Evolutionary conservation across 2,888 invertebrate genomes (phyloP), one percentile per base, ranked within the genome.

Genomic region (Nomada fucata): DNA sequence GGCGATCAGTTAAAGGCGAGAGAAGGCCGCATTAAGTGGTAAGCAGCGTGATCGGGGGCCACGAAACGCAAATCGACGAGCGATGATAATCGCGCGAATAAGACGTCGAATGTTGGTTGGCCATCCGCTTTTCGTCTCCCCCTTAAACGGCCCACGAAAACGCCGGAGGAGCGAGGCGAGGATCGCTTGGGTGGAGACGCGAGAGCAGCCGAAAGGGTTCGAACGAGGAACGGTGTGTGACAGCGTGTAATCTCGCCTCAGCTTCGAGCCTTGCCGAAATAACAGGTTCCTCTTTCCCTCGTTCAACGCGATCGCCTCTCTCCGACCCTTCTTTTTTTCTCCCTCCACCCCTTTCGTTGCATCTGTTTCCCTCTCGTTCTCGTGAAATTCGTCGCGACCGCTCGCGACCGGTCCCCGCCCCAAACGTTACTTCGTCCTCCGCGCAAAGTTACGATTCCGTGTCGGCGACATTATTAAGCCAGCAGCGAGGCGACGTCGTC

Each of bases 201-300:
- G 76, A 68, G 85, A 79, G 73, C 69, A 71, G 71, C 87, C 86
- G 86, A 87, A 87, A 87, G 83, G 76, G 76, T 72, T 76, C 70
- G 76, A 69, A 74, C 79, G 79, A 73, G 76, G 82, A 90, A 90
- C 90, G 89, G 88, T 91, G 91, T 92, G 91, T 92, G 93, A 93
- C 93, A 93, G 92, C 93, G 92, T 93, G 92, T 92, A 93, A 93
- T 93, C 93, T 93, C 90, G 88, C 83, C 83, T 79, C 87, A 82
- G 87, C 85, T 86, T 80, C 82, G 76, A 81, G 82, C 84, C 75
- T 79, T 71, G 83, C 83, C 89, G 89, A 92, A 93, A 93, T 92
- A 93, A 93, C 93, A 92, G 92, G 92, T 92, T 92, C 92, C 92
- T 90, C 90, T 91, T 91, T 90, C 89, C 89, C 87, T 86, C 89